phyloP scores from a whole-genome alignment of 2,113 vertebrate species.

The Spheniscus mendiculus region DNA sequence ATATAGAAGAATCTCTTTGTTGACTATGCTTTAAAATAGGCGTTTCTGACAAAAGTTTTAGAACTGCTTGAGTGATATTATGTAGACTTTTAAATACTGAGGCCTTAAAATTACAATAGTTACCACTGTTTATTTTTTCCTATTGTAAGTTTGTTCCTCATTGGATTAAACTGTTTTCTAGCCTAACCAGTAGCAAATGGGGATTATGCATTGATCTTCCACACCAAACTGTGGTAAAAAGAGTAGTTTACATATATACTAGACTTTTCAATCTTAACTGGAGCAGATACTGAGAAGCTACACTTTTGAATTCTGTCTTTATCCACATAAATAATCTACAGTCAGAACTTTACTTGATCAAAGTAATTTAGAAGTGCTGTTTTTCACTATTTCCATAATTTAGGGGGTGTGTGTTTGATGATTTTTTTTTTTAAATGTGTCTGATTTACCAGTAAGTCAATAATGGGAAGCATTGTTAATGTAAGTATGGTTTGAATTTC shows the following conservation, averaged over 20 bases:
- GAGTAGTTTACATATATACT: background rate
- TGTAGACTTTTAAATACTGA: background rate
- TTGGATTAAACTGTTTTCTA: background rate
- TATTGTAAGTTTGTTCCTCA: background rate
- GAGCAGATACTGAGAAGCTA: background rate
- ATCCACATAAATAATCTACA: background rate
- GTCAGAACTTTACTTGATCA: background rate
- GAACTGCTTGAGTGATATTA: background rate
- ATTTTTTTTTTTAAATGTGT: background rate
- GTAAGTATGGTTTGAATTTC: background rate
- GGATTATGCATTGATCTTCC: background rate
- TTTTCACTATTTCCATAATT: background rate
- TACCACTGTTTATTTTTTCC: background rate
- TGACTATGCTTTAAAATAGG: background rate
- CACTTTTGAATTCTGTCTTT: background rate
- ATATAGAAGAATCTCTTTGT: rapidly evolving
- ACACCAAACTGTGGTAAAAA: background rate
- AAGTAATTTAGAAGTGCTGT: background rate
- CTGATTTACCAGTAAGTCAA: background rate
- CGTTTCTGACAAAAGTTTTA: background rate
- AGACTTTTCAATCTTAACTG: background rate
- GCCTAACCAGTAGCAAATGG: background rate
- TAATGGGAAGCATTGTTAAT: background rate
- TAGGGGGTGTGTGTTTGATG: background rate
- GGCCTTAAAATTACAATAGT: background rate